Evolutionary conservation across 1,140 invertebrate species (phyloP).

Genomic region (Drosophila miranda): DNA sequence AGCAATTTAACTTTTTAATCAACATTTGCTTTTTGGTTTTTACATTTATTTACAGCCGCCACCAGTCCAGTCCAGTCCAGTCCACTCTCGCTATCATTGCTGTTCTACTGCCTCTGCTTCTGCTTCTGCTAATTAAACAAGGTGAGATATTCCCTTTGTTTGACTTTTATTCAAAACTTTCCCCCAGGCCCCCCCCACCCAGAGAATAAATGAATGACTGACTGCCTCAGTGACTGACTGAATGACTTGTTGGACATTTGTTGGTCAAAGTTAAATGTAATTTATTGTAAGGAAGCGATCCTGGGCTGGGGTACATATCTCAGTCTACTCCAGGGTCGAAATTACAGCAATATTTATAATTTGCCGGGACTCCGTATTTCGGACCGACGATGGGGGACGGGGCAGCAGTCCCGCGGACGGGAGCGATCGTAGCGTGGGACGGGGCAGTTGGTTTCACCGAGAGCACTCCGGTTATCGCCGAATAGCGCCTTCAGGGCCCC

Average conservation of each 20-base stretch:
- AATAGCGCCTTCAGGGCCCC: no score
- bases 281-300: no score
- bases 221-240: no score
- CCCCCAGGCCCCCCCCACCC: slow-evolving; percentile 15
- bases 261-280: neutral
- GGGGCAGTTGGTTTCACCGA: no score
- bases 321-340: no score
- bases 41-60: slow-evolving; percentile 51
- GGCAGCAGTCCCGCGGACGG: no score
- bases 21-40: slow-evolving; percentile 76
- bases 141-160: slow-evolving; percentile 54
- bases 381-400: no score
- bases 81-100: neutral
- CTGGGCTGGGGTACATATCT: no score
- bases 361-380: no score
- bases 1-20: slow-evolving; percentile 78
- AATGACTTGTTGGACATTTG: slow-evolving; percentile 13
- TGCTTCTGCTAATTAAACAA: slow-evolving; percentile 60
- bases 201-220: slow-evolving; percentile 31
- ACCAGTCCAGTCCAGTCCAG: slow-evolving; percentile 10
- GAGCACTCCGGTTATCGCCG: no score
- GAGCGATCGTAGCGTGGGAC: no score
- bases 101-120: neutral
- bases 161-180: slow-evolving; percentile 62
- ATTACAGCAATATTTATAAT: no score